Evolutionary conservation across 2,113 vertebrate species (phyloP), one percentile per base, ranked within the genome.

Genomic region (Rhea americana): DNA sequence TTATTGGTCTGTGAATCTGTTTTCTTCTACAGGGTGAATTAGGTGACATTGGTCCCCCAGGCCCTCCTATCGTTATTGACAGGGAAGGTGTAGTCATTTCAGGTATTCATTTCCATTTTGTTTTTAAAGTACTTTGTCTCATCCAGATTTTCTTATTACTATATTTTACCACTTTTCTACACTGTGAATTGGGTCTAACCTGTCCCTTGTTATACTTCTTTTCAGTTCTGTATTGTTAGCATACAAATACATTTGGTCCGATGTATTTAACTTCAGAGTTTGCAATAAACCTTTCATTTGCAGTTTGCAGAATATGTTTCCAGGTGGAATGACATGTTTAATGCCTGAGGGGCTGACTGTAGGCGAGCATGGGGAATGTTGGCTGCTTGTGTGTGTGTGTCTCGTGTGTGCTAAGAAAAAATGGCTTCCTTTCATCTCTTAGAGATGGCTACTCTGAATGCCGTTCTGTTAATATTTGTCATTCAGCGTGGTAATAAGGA

Each of bases 21-120:
- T 96, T 95, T 74, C 74, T 96, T 94, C 96, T 96, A 9, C 95
- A 99, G 99, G 99, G 99, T 71, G 98, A 99, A 79, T 96, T 97
- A 79, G 99, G 99, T 90, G 98, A 98, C 5, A 68, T 93, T 0
- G 99, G 99, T 86, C 90, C 90, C 26, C 98, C 98, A 58, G 99
- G 99, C 35, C 98, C 97, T 37, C 81, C 98, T 24, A 53, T 95
- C 13, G 93, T 96, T 88, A 5, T 96, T 26, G 94, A 85, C 85
- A 80, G 6, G 28, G 55, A 51, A 15, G 98, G 97, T 55, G 66
- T 89, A 77, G 76, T 97, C 55, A 91, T 98, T 94, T 96, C 98
- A 98, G 98, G 98, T 98, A 94, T 50, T 32, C 12, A 1, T 81
- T 96, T 95, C 79, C n/a, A 16, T 85, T 96, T 90, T 80, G 41